phyloP scores from a whole-genome alignment of 2,113 vertebrate genomes.

The Nycticebus coucang region DNA sequence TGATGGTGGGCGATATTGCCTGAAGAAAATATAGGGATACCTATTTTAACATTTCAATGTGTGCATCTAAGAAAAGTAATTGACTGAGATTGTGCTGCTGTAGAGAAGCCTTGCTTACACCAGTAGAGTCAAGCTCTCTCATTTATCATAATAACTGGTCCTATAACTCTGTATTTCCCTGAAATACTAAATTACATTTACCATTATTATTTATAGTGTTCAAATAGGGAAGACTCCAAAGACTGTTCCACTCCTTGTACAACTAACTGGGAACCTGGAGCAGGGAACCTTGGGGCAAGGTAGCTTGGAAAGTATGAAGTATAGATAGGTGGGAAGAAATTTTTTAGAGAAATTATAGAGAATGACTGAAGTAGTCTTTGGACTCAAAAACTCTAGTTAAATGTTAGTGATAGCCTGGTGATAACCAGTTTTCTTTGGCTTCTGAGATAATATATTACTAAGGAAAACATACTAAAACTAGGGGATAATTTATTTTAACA shows the following conservation, averaged over 20 bases:
- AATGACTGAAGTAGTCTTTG: neutral
- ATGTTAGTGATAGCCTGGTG: neutral
- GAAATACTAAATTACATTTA: neutral
- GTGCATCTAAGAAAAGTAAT: neutral
- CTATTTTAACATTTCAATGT: neutral
- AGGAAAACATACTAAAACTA: neutral
- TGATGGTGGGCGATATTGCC: too few species aligned
- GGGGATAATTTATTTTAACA: neutral
- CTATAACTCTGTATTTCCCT: neutral
- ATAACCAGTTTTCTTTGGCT: neutral
- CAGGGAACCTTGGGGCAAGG: neutral
- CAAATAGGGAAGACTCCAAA: neutral
- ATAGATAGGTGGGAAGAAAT: neutral
- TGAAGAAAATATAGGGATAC: neutral
- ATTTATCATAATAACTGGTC: neutral
- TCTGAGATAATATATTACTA: neutral
- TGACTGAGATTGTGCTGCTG: fast-evolving
- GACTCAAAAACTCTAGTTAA: neutral
- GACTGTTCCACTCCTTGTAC: neutral
- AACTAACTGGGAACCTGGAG: neutral
- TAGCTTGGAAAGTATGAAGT: neutral
- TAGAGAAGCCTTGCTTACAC: too few species aligned
- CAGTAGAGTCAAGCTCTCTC: neutral
- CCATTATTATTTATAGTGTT: neutral
- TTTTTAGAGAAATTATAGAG: neutral